Evolutionary conservation across 2,113 vertebrate genomes (phyloP), one percentile per base, ranked within the genome.

Genomic region (Semnopithecus entellus): DNA sequence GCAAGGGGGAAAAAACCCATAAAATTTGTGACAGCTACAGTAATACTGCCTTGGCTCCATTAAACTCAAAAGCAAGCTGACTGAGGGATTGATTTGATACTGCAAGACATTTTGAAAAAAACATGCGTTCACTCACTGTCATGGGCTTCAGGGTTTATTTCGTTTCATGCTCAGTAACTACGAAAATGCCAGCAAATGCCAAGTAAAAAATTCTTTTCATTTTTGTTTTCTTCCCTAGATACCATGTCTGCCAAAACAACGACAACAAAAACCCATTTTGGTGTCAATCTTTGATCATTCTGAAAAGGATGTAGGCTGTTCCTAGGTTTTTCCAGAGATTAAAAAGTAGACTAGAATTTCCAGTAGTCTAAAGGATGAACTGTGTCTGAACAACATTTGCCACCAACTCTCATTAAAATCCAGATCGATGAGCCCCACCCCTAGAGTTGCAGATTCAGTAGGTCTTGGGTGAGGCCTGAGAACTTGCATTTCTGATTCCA

Each of bases 21-120:
- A 66, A 97, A 97, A 92, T 96, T 91, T 82, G 96, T 23, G 80
- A 73, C 97, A 98, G 97, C 95, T 98, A 97, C 48, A 96, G 64
- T 96, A 98, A 97, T 90, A 97, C 61, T 83, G 72, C 25, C 48
- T 95, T 30, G 45, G 66, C 32, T 0, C 2, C 38, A 40, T 88
- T 85, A 70, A 68, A 88, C 64, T 84, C 32, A 55, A 70, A 32
- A 94, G 12, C 85, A 43, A 55, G 93, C 79, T 95, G 70, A 68
- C 57, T 6, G 0, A 85, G 64, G 83, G 25, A 87, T 88, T 94
- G 43, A 95, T 93, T 97, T 92, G 91, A 83, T 73, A 70, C 52
- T 32, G 12, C 11, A 57, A 90, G 95, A 95, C 6, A 76, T 82
- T 76, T 88, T 79, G 13, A 52, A 85, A 78, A 83, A 83, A 45